A percentile compares a stretch with the other conserved stretches of the same genome.
Conservation (phyloP, 2,113 vertebrate genomes). For the Pogonocichla stellata region DNA sequence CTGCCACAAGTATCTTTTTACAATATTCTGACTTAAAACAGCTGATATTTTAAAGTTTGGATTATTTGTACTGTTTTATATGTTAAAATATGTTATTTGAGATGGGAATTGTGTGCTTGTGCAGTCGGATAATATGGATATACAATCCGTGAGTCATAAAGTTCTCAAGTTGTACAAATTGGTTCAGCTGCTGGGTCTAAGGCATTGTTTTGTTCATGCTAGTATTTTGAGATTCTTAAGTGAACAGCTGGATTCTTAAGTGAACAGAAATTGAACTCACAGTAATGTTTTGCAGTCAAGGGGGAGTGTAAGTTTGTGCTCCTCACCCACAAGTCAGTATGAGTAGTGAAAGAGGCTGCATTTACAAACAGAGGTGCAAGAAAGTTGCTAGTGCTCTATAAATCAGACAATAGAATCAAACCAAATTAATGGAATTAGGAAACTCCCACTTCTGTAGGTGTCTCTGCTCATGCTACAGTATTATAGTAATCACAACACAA, state of each 20-base stretch:
- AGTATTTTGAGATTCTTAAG: not conserved
- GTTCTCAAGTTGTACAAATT: not conserved
- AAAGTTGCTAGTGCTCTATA: not conserved
- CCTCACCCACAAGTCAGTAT: not conserved
- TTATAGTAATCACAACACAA: not conserved
- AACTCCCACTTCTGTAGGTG: not conserved
- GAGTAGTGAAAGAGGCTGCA: not conserved
- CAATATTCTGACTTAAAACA: not conserved
- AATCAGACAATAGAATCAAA: not conserved
- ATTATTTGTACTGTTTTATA: not conserved
- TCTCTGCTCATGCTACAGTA: not conserved
- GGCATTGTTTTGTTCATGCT: not conserved
- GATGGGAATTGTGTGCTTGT: fast-evolving
- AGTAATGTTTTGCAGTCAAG: not conserved
- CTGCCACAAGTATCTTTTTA: not conserved
- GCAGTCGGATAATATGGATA: not conserved
- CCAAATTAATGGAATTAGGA: not conserved
- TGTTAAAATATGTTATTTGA: not conserved
- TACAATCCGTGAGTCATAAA: not conserved
- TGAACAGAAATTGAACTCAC: not conserved
- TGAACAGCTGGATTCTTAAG: not conserved
- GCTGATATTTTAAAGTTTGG: not conserved
- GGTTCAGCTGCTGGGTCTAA: not conserved
- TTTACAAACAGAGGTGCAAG: not conserved
- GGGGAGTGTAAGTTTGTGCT: not conserved